Conservation (phyloP, 1,140 invertebrate genomes). For the Anoplolepis gracilipes region DNA sequence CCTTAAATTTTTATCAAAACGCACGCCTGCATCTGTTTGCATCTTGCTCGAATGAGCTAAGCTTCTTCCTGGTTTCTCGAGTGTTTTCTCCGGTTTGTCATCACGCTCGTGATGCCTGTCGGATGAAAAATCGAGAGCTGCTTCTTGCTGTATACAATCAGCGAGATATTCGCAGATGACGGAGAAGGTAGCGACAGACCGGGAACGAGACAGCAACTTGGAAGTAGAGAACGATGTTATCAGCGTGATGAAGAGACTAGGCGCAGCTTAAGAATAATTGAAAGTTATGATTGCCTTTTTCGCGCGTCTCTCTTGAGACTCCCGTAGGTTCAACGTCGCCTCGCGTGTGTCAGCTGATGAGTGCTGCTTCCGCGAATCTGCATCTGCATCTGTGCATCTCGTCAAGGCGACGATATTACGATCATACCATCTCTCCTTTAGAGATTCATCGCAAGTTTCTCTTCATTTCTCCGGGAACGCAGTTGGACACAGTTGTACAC, state of each 20-base stretch:
- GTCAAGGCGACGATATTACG: conserved; percentile 18
- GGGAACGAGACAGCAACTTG: conserved; percentile 2
- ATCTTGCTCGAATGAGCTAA: background rate
- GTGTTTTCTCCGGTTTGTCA: background rate
- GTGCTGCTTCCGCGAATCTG: conserved; percentile 20
- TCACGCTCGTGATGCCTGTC: conserved; percentile 14
- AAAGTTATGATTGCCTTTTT: conserved; percentile 69
- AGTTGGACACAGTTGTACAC: background rate
- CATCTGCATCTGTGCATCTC: background rate
- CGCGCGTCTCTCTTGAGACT: conserved; percentile 11
- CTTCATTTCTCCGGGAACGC: conserved; percentile 9
- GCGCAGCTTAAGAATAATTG: conserved; percentile 69
- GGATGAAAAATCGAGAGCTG: conserved; percentile 57
- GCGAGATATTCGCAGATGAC: conserved; percentile 24
- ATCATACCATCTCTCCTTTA: background rate
- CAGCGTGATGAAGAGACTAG: conserved; percentile 59
- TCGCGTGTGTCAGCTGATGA: conserved; percentile 38
- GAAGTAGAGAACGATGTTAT: conserved; percentile 68
- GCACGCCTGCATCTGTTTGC: background rate
- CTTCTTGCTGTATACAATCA: conserved; percentile 24
- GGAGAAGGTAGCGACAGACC: conserved; percentile 22
- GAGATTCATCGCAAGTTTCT: background rate
- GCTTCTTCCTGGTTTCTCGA: background rate
- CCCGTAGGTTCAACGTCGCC: conserved; percentile 14
- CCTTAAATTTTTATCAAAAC: background rate